phyloP scores from a whole-genome alignment of 2,797 vertebrate genomes.

The Pampus argenteus region DNA sequence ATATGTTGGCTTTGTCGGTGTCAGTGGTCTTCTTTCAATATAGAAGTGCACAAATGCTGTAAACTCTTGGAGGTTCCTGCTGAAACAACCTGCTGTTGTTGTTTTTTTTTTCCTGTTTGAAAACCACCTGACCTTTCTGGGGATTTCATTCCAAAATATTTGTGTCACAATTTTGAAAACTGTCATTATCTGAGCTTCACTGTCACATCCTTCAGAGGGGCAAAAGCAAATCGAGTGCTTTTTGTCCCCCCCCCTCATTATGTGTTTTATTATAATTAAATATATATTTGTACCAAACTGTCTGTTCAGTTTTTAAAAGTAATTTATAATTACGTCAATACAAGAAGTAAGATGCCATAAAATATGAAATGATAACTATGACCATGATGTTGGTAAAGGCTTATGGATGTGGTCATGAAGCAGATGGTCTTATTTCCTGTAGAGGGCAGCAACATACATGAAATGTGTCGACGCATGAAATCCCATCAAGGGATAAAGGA shows the following conservation, averaged over 20 bases:
- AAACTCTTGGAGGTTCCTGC: background rate
- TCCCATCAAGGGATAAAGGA: background rate
- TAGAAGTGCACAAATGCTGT: background rate
- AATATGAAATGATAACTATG: background rate
- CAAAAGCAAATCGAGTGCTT: background rate
- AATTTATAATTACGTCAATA: background rate
- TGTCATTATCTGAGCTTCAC: background rate
- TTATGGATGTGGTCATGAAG: background rate
- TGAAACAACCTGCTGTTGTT: too few relatives aligned
- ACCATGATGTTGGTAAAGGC: background rate
- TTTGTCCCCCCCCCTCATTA: background rate
- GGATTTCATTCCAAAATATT: constrained; percentile 1
- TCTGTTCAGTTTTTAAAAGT: background rate
- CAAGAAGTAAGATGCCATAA: background rate
- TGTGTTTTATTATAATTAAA: constrained; percentile 35
- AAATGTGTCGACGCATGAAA: background rate
- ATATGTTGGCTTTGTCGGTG: background rate
- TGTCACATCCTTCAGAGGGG: too few relatives aligned
- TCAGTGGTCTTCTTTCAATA: background rate
- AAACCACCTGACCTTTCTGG: background rate
- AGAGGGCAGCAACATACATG: constrained; percentile 68
- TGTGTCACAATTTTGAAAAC: background rate
- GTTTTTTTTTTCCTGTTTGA: too few relatives aligned
- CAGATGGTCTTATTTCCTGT: constrained; percentile 6
- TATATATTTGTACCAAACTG: constrained; percentile 41